Evolutionary conservation across 2,113 vertebrate species (phyloP).

Genomic region (Festucalex cinctus): DNA sequence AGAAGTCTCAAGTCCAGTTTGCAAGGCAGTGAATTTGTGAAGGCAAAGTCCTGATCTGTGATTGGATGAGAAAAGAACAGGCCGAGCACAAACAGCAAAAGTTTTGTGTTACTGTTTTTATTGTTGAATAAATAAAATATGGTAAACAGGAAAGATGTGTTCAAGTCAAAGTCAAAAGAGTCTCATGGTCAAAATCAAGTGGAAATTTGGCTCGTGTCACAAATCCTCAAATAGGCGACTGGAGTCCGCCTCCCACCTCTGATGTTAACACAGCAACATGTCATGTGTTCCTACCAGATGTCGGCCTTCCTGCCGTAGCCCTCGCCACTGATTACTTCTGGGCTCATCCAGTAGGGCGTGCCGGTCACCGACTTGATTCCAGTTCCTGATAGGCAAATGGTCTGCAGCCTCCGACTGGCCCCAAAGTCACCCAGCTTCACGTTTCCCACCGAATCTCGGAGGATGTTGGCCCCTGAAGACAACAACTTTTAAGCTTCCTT

Average conservation of each 20-base stretch:
- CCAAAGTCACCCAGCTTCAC: conserved; percentile 99
- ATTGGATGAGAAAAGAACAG: too few relatives aligned
- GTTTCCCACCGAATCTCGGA: conserved; percentile 93
- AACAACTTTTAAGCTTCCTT: neutral
- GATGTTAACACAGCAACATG: neutral
- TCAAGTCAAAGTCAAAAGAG: too few relatives aligned
- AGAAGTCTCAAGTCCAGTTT: too few relatives aligned
- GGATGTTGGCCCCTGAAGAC: conserved; percentile 92
- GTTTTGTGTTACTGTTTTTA: too few relatives aligned
- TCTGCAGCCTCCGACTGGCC: conserved; percentile 94
- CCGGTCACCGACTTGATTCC: conserved; percentile 97
- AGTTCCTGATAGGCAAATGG: conserved; percentile 95
- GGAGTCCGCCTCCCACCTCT: neutral
- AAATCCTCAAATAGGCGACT: too few relatives aligned
- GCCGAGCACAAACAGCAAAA: too few relatives aligned
- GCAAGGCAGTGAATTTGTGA: too few relatives aligned
- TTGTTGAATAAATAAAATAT: too few relatives aligned
- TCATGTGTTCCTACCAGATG: conserved; percentile 82
- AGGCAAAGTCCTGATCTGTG: too few relatives aligned
- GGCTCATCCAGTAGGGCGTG: conserved; percentile 99
- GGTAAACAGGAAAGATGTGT: too few relatives aligned
- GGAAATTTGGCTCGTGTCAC: too few relatives aligned
- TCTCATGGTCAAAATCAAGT: too few relatives aligned
- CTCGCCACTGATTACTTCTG: conserved; percentile 97
- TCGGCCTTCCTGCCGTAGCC: conserved; percentile 97